Evolutionary conservation across 2,888 invertebrate genomes (phyloP).

Genomic region (Uropetala carovei): DNA sequence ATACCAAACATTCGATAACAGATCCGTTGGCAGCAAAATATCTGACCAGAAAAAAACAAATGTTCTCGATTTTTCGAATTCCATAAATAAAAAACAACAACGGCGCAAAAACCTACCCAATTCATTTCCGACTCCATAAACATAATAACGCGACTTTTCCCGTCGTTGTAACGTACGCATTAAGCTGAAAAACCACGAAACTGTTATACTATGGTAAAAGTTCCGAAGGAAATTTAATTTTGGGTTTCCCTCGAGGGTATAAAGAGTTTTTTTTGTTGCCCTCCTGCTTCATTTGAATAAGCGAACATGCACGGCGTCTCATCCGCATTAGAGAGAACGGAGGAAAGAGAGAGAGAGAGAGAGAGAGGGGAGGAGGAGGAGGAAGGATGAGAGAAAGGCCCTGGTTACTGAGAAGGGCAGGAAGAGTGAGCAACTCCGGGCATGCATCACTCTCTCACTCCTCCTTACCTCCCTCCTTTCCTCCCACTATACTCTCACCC

Average conservation of each 20-base stretch:
- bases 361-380: background rate
- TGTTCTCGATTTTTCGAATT: no score
- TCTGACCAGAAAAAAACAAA: no score
- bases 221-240: slow-evolving; percentile 47
- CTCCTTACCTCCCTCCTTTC: background rate
- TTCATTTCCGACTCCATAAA: background rate
- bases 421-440: background rate
- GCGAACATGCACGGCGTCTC: slow-evolving; percentile 46
- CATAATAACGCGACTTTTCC: background rate
- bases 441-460: background rate
- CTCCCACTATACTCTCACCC: background rate
- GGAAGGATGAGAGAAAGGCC: background rate
- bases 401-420: no score
- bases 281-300: slow-evolving; percentile 54
- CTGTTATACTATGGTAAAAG: background rate
- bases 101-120: no score
- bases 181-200: slow-evolving; percentile 39
- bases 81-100: no score
- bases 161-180: background rate
- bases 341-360: background rate
- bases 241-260: slow-evolving; percentile 21
- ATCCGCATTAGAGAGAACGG: slow-evolving; percentile 33
- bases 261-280: background rate
- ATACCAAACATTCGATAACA: no score
- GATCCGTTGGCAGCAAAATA: no score